Conservation (phyloP, 2,888 invertebrate genomes). For the Ormyrus labotus region DNA sequence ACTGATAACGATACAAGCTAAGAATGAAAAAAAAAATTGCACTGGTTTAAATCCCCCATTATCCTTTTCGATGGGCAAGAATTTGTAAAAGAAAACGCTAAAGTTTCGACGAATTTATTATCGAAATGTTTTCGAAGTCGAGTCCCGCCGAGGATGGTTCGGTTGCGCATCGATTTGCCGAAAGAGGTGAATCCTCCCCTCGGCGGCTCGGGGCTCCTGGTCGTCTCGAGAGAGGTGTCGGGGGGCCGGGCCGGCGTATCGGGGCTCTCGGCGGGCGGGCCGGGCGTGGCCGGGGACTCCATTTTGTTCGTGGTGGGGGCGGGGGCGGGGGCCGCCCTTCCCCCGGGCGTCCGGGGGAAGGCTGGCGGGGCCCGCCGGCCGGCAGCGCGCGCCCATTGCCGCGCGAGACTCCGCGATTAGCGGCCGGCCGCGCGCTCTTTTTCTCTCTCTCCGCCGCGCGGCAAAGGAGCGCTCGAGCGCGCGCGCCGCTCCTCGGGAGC, state of each 20-base stretch:
- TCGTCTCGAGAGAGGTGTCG: background rate
- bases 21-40: too few relatives aligned
- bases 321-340: conserved; percentile 35
- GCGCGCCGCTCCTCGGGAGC: too few relatives aligned
- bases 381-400: conserved; percentile 24
- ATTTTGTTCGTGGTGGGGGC: conserved; percentile 70
- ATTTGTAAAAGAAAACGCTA: too few relatives aligned
- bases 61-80: too few relatives aligned
- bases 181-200: too few relatives aligned
- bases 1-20: too few relatives aligned
- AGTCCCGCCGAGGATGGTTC: too few relatives aligned
- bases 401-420: conserved; percentile 15
- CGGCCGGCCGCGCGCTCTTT: background rate
- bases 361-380: background rate
- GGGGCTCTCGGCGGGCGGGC: background rate
- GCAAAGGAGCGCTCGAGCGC: background rate
- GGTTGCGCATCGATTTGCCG: too few relatives aligned
- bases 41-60: too few relatives aligned
- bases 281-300: conserved; percentile 64
- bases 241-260: background rate
- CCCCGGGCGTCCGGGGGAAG: background rate
- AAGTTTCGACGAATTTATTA: too few relatives aligned
- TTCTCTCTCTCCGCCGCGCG: conserved; percentile 4
- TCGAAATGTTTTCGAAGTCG: too few relatives aligned
- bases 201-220: background rate